These are phyloP conservation scores for Adela reaumurella DNA, from an alignment of 2,888 invertebrate species.

Conservation along the genomic window DNA sequence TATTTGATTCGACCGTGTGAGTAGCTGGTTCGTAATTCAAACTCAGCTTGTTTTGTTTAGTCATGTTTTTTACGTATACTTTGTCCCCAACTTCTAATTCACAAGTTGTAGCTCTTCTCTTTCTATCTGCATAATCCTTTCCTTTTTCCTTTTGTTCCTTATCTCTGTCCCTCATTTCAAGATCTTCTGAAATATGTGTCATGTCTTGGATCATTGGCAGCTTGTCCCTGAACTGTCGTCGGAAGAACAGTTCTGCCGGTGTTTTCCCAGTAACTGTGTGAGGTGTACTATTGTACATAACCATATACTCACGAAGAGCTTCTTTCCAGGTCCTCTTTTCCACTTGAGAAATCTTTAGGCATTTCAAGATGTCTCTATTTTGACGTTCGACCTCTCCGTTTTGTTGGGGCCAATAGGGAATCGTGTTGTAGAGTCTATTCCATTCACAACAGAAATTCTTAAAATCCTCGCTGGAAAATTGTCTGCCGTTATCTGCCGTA, in stretches of 20 bases:
- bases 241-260: conserved; percentile 4
- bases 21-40: conserved; percentile 5
- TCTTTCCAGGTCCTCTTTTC: conserved; percentile 1
- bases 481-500: too few relatives aligned
- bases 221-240: conserved; percentile 4
- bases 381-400: too few relatives aligned
- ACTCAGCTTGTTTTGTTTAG: conserved; percentile 8
- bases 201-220: conserved; percentile 1
- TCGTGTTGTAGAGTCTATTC: too few relatives aligned
- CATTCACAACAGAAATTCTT: too few relatives aligned
- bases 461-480: too few relatives aligned
- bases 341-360: too few relatives aligned
- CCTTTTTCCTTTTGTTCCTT: conserved; percentile 10
- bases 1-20: too few relatives aligned
- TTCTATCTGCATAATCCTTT: conserved; percentile 9
- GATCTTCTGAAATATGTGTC: conserved; percentile 2
- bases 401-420: too few relatives aligned
- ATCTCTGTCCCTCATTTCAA: conserved; percentile 10
- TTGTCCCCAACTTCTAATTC: conserved; percentile 9
- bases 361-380: too few relatives aligned
- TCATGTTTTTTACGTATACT: conserved; percentile 9
- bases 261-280: conserved; percentile 3
- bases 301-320: not conserved
- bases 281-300: conserved; percentile 4
- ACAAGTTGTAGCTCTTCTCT: too few relatives aligned